Percentiles rank a stretch among this genome's conserved stretches.
These are phyloP conservation scores for Enteromius afrohamiltoni DNA, from an alignment of 2,797 vertebrate genomes.

Conservation along the genomic window DNA sequence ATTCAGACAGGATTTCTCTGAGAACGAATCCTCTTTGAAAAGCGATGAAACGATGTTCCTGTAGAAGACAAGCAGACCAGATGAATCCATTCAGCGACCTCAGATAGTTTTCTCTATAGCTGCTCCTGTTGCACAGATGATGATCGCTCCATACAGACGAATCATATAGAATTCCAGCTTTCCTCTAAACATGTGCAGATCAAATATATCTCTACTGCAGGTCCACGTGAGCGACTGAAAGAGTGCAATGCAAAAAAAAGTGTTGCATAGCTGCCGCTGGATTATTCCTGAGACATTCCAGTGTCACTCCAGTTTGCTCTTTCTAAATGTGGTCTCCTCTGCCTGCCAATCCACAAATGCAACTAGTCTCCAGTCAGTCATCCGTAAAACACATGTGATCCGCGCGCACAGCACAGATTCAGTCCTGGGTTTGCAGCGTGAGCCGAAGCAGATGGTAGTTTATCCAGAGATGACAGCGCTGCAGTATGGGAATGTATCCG, in stretches of 20 bases:
- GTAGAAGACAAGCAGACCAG: neutral
- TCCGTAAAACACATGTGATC: slow-evolving; percentile 20
- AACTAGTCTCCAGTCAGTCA: slow-evolving; percentile 38
- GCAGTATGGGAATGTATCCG: slow-evolving; percentile 46
- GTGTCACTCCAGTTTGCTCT: slow-evolving; percentile 21
- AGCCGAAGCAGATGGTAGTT: slow-evolving; percentile 17
- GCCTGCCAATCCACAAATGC: neutral
- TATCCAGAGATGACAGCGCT: slow-evolving; percentile 42
- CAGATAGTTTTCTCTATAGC: neutral
- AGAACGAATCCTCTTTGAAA: slow-evolving; percentile 3
- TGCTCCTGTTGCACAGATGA: neutral
- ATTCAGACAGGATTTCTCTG: neutral
- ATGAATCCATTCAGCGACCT: slow-evolving; percentile 3
- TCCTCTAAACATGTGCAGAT: neutral
- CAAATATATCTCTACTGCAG: neutral
- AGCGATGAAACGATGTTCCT: neutral
- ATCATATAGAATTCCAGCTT: neutral
- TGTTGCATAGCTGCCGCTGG: neutral
- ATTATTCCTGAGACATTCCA: slow-evolving; percentile 23
- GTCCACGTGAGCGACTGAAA: neutral
- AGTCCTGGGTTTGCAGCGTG: neutral
- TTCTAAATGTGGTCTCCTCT: neutral
- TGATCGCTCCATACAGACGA: neutral
- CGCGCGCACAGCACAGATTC: slow-evolving; percentile 21
- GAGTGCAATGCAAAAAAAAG: slow-evolving; percentile 2